Percentiles rank a stretch among this genome's conserved stretches.
These are phyloP conservation scores for Torymus texanus DNA, from an alignment of 2,888 invertebrate genomes.

Conservation along the genomic window DNA sequence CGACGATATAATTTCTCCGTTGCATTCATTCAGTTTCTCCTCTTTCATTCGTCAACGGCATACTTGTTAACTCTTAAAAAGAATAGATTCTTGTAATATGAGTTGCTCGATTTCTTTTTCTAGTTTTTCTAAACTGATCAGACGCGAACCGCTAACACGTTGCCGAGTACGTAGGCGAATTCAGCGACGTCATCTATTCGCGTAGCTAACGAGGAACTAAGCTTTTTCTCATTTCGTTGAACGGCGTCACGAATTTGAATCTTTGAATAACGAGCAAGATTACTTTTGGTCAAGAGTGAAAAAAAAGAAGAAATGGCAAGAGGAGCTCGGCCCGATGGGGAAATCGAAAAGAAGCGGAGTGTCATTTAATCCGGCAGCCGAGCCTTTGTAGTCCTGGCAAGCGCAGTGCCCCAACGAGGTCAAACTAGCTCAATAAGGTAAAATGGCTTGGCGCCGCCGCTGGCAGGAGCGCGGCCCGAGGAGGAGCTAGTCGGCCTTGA, in stretches of 20 bases:
- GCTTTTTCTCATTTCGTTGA: too few relatives aligned
- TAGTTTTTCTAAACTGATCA: not conserved
- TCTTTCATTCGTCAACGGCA: not conserved
- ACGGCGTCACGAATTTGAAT: too few relatives aligned
- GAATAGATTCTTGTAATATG: constrained; percentile 36
- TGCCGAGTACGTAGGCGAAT: constrained; percentile 63
- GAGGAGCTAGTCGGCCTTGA: constrained; percentile 68
- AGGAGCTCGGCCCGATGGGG: not conserved
- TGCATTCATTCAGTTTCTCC: constrained; percentile 38
- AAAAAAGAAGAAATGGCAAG: constrained; percentile 25
- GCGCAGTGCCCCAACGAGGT: too few relatives aligned
- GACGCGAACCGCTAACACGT: constrained; percentile 57
- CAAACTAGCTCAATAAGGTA: too few relatives aligned
- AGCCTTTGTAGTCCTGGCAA: too few relatives aligned
- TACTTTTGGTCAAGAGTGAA: too few relatives aligned
- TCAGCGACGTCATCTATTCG: constrained; percentile 63
- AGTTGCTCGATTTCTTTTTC: not conserved
- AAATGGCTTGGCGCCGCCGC: too few relatives aligned
- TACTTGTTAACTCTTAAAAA: not conserved
- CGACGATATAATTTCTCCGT: constrained; percentile 47
- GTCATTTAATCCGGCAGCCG: too few relatives aligned
- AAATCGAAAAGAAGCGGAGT: too few relatives aligned
- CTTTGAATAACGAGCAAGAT: too few relatives aligned
- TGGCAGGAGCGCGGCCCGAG: not conserved
- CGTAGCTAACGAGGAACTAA: constrained; percentile 70